Evolutionary conservation across 1,140 invertebrate species (phyloP), one percentile per base, ranked within the genome.

Genomic region (Mya arenaria): DNA sequence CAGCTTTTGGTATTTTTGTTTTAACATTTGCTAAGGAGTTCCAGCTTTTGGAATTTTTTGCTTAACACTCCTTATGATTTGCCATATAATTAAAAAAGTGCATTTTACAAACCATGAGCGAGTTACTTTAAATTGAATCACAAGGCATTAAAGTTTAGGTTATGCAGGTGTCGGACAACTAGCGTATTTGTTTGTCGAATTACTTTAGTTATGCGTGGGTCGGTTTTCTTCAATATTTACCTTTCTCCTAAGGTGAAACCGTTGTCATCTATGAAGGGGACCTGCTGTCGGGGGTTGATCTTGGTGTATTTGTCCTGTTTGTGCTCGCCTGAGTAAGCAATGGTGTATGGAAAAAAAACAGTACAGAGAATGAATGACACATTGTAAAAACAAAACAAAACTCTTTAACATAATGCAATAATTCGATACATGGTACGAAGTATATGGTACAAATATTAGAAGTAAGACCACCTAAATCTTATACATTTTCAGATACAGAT

Each of bases 191-290:
- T n/a, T n/a, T n/a, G n/a, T n/a, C n/a, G n/a, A n/a, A n/a, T n/a
- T n/a, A n/a, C n/a, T n/a, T n/a, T n/a, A n/a, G n/a, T n/a, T n/a
- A n/a, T n/a, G n/a, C n/a, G n/a, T n/a, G n/a, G n/a, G 41, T 44
- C 19, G 10, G 41, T 44, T 44, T 10, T 60, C 8, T 10, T n/a
- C 8, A 13, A 60, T 17, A 23, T 6, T 52, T 87, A 96, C 96
- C 96, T 97, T 94, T 97, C 97, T 30, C 94, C 95, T 41, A 97
- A 92, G 83, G 94, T 94, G 91, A 96, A 96, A 75, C 95, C 96
- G 90, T 96, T 94, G 87, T 97, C 95, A 85, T 96, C 95, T 71
- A 97, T 95, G 23, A 95, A 95, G 62, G 97, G 97, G 8, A 98
- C 95, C 90, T 95, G 95, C 89, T 95, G 93, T 86, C 97, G 95